Percentiles rank a stretch among this genome's conserved stretches.
These are phyloP conservation scores for Linepithema humile DNA, from an alignment of 1,140 invertebrate genomes.

Conservation along the genomic window DNA sequence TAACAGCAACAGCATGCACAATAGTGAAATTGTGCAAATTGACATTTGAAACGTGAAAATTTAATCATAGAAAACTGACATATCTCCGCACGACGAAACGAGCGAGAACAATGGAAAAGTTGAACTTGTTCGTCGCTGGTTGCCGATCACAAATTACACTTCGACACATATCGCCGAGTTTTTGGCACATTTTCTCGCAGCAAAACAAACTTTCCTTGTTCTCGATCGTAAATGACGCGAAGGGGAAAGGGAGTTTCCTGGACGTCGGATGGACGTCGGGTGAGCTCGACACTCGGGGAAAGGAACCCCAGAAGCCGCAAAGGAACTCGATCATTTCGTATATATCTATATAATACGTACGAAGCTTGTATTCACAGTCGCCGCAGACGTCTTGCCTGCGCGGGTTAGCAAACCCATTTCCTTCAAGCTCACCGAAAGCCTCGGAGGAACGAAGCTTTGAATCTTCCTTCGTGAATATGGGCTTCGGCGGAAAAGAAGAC, in stretches of 20 bases:
- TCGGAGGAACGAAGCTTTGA: constrained; percentile 51
- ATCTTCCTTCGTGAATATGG: constrained; percentile 53
- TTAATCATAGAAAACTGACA: constrained; percentile 1
- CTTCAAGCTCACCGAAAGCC: constrained; percentile 30
- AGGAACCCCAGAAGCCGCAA: constrained; percentile 45
- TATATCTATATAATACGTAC: constrained; percentile 22
- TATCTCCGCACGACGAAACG: background rate
- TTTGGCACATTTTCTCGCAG: constrained; percentile 34
- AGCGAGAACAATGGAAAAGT: background rate
- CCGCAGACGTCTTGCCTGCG: constrained; percentile 22
- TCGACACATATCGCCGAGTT: constrained; percentile 2
- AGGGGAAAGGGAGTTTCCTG: constrained; percentile 5
- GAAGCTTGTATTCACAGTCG: constrained; percentile 42
- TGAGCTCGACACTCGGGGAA: constrained; percentile 23
- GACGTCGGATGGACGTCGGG: background rate
- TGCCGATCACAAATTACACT: constrained; percentile 36
- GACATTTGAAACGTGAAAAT: constrained; percentile 17
- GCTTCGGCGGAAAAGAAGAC: constrained; percentile 23
- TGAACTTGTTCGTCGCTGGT: background rate
- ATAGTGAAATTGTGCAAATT: background rate
- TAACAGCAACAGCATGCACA: background rate
- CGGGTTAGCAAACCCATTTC: constrained; percentile 50
- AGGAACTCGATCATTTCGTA: constrained; percentile 58
- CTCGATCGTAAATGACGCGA: constrained; percentile 41
- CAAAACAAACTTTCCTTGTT: constrained; percentile 35